Evolutionary conservation across 2,888 invertebrate genomes (phyloP), one percentile per base, ranked within the genome.

Genomic region (Druceiella hillmani): DNA sequence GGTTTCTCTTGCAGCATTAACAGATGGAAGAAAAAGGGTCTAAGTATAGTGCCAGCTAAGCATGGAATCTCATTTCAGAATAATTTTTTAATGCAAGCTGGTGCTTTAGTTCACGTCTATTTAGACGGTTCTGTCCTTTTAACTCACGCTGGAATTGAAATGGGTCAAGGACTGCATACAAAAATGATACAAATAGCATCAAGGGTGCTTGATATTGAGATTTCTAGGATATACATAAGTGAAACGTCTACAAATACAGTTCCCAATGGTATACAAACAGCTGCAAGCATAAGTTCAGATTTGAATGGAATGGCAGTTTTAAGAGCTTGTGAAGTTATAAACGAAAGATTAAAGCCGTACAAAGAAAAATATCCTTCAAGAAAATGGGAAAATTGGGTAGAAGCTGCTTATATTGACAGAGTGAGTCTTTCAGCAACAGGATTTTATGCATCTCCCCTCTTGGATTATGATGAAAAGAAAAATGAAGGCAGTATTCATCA

Each of bases 121-220:
- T 75, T 68, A 2, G 85, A 85, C 55, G 90, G 88, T 6, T 85
- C 88, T 1, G 86, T 91, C 3, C 65, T 90, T 15, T 54, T 91
- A 27, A 76, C 81, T 3, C 87, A 87, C 54, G 87, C 87, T 33
- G 91, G 89, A 10, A 79, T 84, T 33, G 92, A 92, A 73, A 91
- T 92, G 88, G 92, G 92, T 1, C 92, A 92, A 66, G 92, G 92
- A 1, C 67, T 92, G 3, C 86, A 87, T 55, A 91, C 89, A 1
- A 92, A 92, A 72, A 87, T 90, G 81, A 80, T 86, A 41, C 90
- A 90, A 75, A 79, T 87, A 1, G 85, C 86, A 1, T 83, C 84
- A 41, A 71, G 71, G 52, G 75, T 69, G 6, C 58, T 88, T 20
- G 77, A 74, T 44, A 71, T 85, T 17, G 72, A 81, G n/a, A 59